Base-by-base conservation (phyloP, 2,797 vertebrate genomes). In the Choloepus didactylus region DNA sequence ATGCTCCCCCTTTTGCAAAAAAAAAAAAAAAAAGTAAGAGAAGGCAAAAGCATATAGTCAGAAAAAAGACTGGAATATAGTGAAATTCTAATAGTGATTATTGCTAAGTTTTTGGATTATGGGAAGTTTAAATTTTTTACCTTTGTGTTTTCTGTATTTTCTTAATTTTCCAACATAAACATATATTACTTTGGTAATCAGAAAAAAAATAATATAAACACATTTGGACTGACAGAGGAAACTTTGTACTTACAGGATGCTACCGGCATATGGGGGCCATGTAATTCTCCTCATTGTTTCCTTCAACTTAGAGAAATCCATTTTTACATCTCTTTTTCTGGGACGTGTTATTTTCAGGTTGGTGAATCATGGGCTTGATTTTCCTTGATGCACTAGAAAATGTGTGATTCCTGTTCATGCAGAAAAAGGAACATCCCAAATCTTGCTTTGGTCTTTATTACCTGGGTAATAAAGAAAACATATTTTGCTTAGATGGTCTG, bases 401-500 rank as follows among this genome's bases (percentile, higher is more conserved):
- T 4, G 18, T 69, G 35, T n/a, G 69, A 85, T 80, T 96, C 9
- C 31, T 77, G 35, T 44, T 31, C n/a, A 21, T 8, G 6, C 1
- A 38, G 15, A 60, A 88, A 46, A 85, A 85, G 49, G 29, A 79
- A 11, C 62, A 41, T 60, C 23, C 16, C 15, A 51, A 31, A 31
- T 76, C 14, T 60, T 62, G n/a, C 16, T 69, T 35, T 77, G 27
- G 25, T 46, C n/a, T 87, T n/a, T 67, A 14, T 54, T 41, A 44
- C 31, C 21, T 85, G 51, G 70, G 38, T 15, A 38, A 89, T 81
- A 62, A 83, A 89, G 80, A 94, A 84, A 83, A 95, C 64, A 83
- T 54, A 35, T 16, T 29, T 89, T n/a, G 46, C 25, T 66, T 38
- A 38, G 14, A 11, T 87, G 83, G 21, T 21, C 69, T 83, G 79